Conservation (phyloP, 2,888 invertebrate genomes). For the Phlogophora meticulosa region DNA sequence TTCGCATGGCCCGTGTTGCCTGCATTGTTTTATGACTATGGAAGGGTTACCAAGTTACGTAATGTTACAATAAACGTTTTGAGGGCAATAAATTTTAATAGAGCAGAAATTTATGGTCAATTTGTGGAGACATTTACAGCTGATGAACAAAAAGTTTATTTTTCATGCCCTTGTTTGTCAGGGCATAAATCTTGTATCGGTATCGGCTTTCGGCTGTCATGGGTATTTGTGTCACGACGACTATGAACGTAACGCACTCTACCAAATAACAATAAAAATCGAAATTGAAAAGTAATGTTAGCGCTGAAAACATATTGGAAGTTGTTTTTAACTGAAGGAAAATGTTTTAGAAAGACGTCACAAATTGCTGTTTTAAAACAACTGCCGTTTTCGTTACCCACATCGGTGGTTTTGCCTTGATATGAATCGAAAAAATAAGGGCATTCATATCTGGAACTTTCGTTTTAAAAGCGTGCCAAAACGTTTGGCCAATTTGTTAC, state of each 20-base stretch:
- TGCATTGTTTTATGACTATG: constrained; percentile 85
- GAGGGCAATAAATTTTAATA: constrained; percentile 88
- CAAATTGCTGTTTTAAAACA: constrained; percentile 46
- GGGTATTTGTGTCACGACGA: constrained; percentile 58
- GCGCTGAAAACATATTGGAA: constrained; percentile 43
- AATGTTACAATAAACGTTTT: constrained; percentile 87
- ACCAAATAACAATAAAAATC: constrained; percentile 52
- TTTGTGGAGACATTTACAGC: constrained; percentile 88
- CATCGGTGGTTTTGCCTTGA: constrained; percentile 45
- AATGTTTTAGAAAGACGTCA: constrained; percentile 36
- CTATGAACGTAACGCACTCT: constrained; percentile 49
- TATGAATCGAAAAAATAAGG: constrained; percentile 45
- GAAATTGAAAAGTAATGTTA: constrained; percentile 46
- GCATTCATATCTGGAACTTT: constrained; percentile 45
- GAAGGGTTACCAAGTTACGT: constrained; percentile 88
- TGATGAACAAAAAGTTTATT: constrained; percentile 83
- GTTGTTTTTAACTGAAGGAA: constrained; percentile 45
- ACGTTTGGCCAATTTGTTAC: constrained; percentile 38
- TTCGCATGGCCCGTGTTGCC: constrained; percentile 79
- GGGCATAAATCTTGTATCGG: constrained; percentile 71
- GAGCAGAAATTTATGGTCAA: constrained; percentile 87
- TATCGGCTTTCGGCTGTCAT: constrained; percentile 63
- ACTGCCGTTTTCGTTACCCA: constrained; percentile 45
- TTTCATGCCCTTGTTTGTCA: constrained; percentile 80
- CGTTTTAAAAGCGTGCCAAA: constrained; percentile 55